These are phyloP conservation scores for Doris montereyensis DNA, from an alignment of 2,888 invertebrate genomes.

Conservation along the genomic window DNA sequence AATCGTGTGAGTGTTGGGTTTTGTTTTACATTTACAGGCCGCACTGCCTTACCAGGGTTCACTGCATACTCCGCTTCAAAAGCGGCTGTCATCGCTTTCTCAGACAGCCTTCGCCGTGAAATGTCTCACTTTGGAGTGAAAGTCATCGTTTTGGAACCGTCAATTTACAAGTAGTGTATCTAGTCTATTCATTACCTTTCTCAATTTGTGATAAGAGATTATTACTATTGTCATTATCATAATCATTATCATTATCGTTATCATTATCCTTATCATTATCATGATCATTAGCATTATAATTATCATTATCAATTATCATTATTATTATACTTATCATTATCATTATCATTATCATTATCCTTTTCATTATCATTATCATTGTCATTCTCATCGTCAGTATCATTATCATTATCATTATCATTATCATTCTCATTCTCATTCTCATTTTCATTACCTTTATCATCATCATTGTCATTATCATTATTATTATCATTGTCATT, in stretches of 20 bases:
- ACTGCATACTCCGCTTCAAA: constrained; percentile 68
- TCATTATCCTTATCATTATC: too few species aligned
- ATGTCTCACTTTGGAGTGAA: constrained; percentile 65
- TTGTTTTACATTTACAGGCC: constrained; percentile 67
- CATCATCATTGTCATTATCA: background rate
- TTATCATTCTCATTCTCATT: too few species aligned
- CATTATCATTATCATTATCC: too few species aligned
- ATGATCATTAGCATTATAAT: too few species aligned
- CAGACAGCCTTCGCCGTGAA: constrained; percentile 63
- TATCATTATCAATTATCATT: too few species aligned
- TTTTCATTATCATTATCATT: too few species aligned
- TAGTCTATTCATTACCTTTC: background rate
- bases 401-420: too few species aligned
- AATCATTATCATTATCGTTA: too few species aligned
- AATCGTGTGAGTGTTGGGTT: too few species aligned
- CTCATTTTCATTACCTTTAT: too few species aligned
- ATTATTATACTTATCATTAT: too few species aligned
- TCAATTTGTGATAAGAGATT: background rate
- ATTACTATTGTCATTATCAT: background rate
- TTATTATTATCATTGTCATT: background rate
- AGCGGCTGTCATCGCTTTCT: constrained; percentile 65
- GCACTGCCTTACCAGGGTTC: constrained; percentile 68
- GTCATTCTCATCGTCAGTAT: too few species aligned
- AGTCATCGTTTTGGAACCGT: constrained; percentile 66
- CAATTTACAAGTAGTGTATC: constrained; percentile 64